phyloP scores from a whole-genome alignment of 2,888 invertebrate genomes.

The Troilus luridus region DNA sequence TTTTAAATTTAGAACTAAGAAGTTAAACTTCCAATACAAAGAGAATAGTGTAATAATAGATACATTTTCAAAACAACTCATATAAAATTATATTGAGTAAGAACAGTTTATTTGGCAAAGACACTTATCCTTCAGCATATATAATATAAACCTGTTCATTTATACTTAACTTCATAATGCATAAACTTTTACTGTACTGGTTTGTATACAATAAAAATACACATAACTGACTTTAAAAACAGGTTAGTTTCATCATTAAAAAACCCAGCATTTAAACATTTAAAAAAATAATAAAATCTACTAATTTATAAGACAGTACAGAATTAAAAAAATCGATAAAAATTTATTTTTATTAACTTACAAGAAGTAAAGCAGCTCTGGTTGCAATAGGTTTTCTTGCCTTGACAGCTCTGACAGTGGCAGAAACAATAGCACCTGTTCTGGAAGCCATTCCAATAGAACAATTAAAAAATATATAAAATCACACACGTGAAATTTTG shows the following conservation, averaged over 20 bases:
- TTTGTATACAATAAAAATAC: background rate
- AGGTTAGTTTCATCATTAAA: background rate
- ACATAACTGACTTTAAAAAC: background rate
- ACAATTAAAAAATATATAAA: conserved; percentile 26
- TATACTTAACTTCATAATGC: background rate
- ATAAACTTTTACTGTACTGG: background rate
- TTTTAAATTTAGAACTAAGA: background rate
- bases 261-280: background rate
- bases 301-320: background rate
- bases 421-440: conserved; percentile 79
- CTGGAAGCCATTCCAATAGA: conserved; percentile 61
- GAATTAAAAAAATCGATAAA: background rate
- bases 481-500: conserved; percentile 17
- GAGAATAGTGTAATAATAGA: background rate
- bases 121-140: background rate
- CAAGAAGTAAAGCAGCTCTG: conserved; percentile 86
- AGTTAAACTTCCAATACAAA: background rate
- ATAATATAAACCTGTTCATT: background rate
- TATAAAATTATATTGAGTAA: background rate
- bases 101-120: background rate
- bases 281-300: background rate
- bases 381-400: conserved; percentile 84
- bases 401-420: conserved; percentile 90
- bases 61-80: background rate
- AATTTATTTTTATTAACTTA: conserved; percentile 67